Conservation (phyloP, 2,888 invertebrate genomes). For the Maniola hyperantus region DNA sequence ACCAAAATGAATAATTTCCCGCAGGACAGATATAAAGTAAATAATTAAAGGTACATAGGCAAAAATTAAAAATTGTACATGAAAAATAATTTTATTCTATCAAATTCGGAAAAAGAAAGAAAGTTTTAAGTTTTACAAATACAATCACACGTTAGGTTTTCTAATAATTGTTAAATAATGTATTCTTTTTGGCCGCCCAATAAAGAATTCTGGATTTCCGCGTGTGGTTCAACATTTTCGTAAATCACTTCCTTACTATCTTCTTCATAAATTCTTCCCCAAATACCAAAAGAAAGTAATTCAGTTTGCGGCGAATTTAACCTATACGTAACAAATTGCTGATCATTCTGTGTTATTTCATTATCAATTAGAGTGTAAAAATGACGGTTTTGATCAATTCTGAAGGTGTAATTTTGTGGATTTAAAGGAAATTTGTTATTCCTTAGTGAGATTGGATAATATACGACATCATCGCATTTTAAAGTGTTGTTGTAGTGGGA, state of each 20-base stretch:
- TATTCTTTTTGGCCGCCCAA: not conserved
- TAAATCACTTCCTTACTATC: conserved; percentile 53
- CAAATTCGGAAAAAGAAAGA: too few relatives aligned
- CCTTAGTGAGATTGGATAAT: conserved; percentile 77
- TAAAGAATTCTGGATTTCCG: conserved; percentile 4
- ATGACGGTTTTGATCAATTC: conserved; percentile 25
- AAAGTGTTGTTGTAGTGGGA: conserved; percentile 60
- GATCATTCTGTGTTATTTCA: conserved; percentile 29
- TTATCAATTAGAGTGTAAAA: conserved; percentile 23
- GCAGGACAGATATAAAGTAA: too few relatives aligned
- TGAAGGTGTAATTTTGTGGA: conserved; percentile 57
- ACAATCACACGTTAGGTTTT: not conserved
- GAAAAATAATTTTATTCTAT: too few relatives aligned
- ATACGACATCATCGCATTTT: conserved; percentile 64
- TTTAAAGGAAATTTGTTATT: conserved; percentile 75
- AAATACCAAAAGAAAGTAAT: conserved; percentile 74
- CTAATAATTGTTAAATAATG: not conserved
- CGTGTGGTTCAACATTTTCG: not conserved
- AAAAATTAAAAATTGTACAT: too few relatives aligned
- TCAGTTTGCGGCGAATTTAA: conserved; percentile 63
- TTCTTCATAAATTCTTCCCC: conserved; percentile 72
- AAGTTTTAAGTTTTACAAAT: not conserved
- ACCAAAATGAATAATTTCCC: too few relatives aligned
- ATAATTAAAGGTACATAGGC: too few relatives aligned
- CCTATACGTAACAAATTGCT: conserved; percentile 51